Conservation (phyloP, 2,888 invertebrate species). For the Arrhopalites spinosus region DNA sequence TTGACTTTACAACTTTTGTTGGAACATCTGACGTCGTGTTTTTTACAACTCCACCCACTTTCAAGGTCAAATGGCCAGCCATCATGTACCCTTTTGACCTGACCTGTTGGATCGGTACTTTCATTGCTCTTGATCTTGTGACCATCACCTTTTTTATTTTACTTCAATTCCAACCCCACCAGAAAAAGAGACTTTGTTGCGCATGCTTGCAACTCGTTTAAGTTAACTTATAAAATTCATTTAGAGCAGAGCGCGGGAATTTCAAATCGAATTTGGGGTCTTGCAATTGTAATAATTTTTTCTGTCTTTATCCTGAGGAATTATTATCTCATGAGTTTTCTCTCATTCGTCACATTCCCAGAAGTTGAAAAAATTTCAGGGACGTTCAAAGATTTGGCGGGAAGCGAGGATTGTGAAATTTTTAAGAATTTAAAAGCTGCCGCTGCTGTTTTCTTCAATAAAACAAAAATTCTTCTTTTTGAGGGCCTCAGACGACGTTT, state of each 20-base stretch:
- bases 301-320: neutral
- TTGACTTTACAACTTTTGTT: conserved; percentile 1
- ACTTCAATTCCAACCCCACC: too few species aligned
- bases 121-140: too few species aligned
- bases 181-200: too few species aligned
- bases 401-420: neutral
- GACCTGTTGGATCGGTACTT: neutral
- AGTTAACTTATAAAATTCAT: too few species aligned
- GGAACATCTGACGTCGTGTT: neutral
- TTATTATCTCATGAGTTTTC: neutral
- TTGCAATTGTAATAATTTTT: neutral
- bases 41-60: neutral
- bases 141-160: too few species aligned
- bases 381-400: conserved; percentile 2
- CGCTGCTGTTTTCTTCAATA: neutral
- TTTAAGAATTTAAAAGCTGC: conserved; percentile 12
- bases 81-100: neutral
- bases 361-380: neutral
- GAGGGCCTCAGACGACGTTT: neutral
- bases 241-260: too few species aligned
- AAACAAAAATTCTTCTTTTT: neutral
- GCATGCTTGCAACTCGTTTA: too few species aligned
- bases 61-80: neutral
- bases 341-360: conserved; percentile 14
- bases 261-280: too few species aligned